phyloP scores from a whole-genome alignment of 2,113 vertebrate genomes.

The Pongo abelii region DNA sequence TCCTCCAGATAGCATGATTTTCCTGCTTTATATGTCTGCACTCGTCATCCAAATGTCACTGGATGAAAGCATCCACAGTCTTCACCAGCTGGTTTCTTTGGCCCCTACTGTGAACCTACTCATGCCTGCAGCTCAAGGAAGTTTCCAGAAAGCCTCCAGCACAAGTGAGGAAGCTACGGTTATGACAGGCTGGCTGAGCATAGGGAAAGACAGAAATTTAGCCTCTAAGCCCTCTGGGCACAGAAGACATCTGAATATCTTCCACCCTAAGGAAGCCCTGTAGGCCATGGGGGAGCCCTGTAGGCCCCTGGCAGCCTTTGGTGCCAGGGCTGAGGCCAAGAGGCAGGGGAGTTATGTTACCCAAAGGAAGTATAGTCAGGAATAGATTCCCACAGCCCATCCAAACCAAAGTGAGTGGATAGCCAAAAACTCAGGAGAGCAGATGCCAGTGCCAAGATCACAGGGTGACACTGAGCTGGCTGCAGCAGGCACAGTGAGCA shows the following conservation, averaged over 20 bases:
- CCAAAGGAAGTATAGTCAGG: background rate
- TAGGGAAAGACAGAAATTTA: background rate
- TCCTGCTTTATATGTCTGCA: background rate
- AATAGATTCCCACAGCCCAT: background rate
- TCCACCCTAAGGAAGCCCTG: background rate
- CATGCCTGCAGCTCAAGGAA: background rate
- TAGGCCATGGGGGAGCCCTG: fast-evolving
- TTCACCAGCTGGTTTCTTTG: background rate
- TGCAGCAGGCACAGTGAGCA: fast-evolving
- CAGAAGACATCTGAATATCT: background rate
- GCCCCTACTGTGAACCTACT: background rate
- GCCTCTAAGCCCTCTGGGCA: background rate
- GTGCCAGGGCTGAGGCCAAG: too few relatives aligned
- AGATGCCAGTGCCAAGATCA: too few relatives aligned
- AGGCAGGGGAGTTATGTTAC: background rate
- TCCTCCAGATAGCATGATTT: background rate
- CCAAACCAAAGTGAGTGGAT: background rate
- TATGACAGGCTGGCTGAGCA: background rate
- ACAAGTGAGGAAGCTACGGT: background rate
- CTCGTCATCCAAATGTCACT: too few relatives aligned
- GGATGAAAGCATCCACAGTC: background rate
- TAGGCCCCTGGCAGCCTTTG: background rate
- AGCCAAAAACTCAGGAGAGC: background rate
- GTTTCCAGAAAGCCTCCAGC: background rate
- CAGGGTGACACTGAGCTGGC: background rate